Percentiles rank a stretch among this genome's conserved stretches.
Evolutionary conservation across 2,113 vertebrate species (phyloP).

Genomic region (Alexandromys fortis): DNA sequence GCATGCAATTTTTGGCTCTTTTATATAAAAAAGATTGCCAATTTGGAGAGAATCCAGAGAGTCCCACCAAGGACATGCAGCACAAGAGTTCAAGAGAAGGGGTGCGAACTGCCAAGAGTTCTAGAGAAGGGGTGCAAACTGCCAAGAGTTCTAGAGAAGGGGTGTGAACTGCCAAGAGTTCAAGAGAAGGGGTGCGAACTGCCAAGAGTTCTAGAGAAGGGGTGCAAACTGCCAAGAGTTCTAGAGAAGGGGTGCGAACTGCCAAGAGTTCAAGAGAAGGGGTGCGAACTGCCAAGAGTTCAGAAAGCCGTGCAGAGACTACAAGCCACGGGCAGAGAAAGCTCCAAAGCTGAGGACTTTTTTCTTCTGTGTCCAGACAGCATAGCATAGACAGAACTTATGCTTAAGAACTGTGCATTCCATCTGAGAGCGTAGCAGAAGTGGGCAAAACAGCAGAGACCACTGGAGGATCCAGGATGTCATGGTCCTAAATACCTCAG

Average conservation of each 20-base stretch:
- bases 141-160: constrained; percentile 52
- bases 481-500: neutral
- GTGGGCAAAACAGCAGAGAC: neutral
- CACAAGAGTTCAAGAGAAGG: constrained; percentile 61
- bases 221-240: neutral
- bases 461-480: neutral
- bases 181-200: constrained; percentile 64
- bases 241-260: constrained; percentile 44
- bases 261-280: constrained; percentile 52
- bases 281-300: neutral
- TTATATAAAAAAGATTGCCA: constrained; percentile 44
- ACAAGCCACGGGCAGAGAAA: constrained; percentile 55
- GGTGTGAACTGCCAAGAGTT: neutral
- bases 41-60: constrained; percentile 69
- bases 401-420: neutral
- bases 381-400: constrained; percentile 34
- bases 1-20: neutral
- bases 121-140: constrained; percentile 41
- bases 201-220: constrained; percentile 56
- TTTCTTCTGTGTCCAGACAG: constrained; percentile 42
- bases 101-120: too few relatives aligned
- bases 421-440: constrained; percentile 10
- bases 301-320: constrained; percentile 42
- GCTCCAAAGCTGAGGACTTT: neutral
- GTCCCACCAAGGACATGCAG: neutral